Evolutionary conservation across 2,113 vertebrate species (phyloP), one percentile per base, ranked within the genome.

Genomic region (Dromiciops gliroides): DNA sequence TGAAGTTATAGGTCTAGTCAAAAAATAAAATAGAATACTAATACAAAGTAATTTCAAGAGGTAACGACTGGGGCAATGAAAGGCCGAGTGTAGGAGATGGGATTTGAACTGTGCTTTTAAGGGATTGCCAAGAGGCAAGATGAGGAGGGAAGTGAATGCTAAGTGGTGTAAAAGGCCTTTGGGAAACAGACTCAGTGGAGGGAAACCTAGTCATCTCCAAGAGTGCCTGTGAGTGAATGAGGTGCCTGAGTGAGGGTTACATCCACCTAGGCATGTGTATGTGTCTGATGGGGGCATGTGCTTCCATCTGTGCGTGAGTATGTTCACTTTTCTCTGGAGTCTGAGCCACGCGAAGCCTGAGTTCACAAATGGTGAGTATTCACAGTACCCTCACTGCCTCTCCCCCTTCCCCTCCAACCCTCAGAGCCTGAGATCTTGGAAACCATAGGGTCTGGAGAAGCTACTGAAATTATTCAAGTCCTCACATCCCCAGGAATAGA

Each of bases 341-440:
- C 97, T 89, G 90, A 49, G 44, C 75, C 91, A 31, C 89, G 95
- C n/a, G n/a, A 5, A 44, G 90, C 51, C 93, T 88, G 91, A 53
- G 67, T 95, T 95, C 96, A 94, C 90, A 91, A 48, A 93, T 7
- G 97, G 97, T 98, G 92, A 98, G 97, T 97, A 97, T 95, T 50
- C 95, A 94, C 95, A 95, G 91, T 92, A 48, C n/a, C 52, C 89
- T 48, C 25, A 19, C 49, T 75, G 67, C 37, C 67, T 75, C 56
- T 75, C 37, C 56, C 56, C 56, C 10, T 12, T n/a, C 19, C 67
- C 67, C 31, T 75, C 67, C 16, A 37, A 75, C 67, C 37, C 16
- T 83, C n/a, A 83, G n/a, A 75, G 3, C 60, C 60, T 75, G 31
- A n/a, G 37, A 83, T n/a, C 67, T 83, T 83, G 67, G 67, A 83